phyloP scores from a whole-genome alignment of 2,888 invertebrate genomes.

The Torymus aiolomorphi region DNA sequence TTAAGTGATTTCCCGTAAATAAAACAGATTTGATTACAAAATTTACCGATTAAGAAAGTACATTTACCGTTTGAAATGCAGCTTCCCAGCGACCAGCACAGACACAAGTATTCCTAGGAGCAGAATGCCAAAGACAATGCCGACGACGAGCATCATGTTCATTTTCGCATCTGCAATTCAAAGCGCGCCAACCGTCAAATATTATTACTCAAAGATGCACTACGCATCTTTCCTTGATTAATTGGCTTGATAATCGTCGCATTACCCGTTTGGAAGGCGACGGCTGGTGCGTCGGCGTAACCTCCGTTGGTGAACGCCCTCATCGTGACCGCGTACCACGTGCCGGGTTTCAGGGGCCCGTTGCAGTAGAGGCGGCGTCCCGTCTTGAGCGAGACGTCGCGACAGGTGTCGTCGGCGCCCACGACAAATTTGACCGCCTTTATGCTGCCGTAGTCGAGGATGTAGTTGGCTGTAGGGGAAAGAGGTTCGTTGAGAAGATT shows the following conservation, averaged over 20 bases:
- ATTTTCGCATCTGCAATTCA: slow-evolving; percentile 66
- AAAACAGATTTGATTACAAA: too few relatives aligned
- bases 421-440: slow-evolving; percentile 68
- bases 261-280: slow-evolving; percentile 76
- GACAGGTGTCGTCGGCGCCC: slow-evolving; percentile 68
- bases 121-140: slow-evolving; percentile 69
- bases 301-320: slow-evolving; percentile 81
- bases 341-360: slow-evolving; percentile 81
- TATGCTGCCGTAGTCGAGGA: slow-evolving; percentile 67
- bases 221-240: slow-evolving; percentile 1
- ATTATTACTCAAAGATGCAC: neutral
- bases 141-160: slow-evolving; percentile 65
- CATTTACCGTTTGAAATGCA: slow-evolving; percentile 4
- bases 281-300: slow-evolving; percentile 76
- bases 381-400: slow-evolving; percentile 62
- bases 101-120: slow-evolving; percentile 67
- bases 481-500: too few relatives aligned
- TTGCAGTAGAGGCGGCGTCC: slow-evolving; percentile 78
- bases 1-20: too few relatives aligned
- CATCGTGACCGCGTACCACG: slow-evolving; percentile 81
- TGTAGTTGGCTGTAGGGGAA: slow-evolving; percentile 15
- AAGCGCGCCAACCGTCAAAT: neutral
- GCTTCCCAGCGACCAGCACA: slow-evolving; percentile 66
- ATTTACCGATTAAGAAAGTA: too few relatives aligned
- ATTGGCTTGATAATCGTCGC: neutral